These are phyloP conservation scores for Lipotes vexillifer DNA, from an alignment of 2,113 vertebrate genomes.

Conservation along the genomic window DNA sequence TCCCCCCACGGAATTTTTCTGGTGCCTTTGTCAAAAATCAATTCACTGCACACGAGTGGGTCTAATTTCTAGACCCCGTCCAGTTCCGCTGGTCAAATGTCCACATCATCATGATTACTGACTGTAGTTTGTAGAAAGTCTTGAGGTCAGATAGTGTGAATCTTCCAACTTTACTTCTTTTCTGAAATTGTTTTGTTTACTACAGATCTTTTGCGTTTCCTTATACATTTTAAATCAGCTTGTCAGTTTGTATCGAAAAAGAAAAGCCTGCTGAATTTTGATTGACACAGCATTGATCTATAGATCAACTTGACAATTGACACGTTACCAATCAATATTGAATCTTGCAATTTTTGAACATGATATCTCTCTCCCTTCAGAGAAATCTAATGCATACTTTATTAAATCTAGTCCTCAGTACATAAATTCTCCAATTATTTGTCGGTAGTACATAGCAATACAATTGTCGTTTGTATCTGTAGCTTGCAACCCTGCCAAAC, in stretches of 20 bases:
- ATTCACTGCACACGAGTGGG: fast-evolving
- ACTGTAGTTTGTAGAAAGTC: not conserved
- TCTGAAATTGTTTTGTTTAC: not conserved
- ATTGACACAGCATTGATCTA: not conserved
- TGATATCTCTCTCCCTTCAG: fast-evolving
- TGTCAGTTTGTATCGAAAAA: not conserved
- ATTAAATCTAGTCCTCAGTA: not conserved
- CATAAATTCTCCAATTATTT: not conserved
- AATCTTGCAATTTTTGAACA: not conserved
- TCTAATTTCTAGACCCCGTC: not conserved
- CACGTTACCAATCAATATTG: no score
- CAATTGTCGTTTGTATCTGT: not conserved
- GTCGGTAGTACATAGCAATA: not conserved
- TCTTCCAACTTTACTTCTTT: not conserved
- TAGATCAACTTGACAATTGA: not conserved
- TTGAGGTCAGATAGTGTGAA: not conserved
- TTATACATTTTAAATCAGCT: not conserved
- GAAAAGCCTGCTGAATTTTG: not conserved
- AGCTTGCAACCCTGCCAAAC: not conserved
- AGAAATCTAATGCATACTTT: no score
- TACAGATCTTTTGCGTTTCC: not conserved
- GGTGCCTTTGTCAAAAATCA: not conserved
- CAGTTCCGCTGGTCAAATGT: fast-evolving
- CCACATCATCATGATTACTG: fast-evolving
- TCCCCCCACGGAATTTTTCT: not conserved